Base-by-base conservation (phyloP, 2,888 invertebrate species). In the Perizoma flavofasciatum region DNA sequence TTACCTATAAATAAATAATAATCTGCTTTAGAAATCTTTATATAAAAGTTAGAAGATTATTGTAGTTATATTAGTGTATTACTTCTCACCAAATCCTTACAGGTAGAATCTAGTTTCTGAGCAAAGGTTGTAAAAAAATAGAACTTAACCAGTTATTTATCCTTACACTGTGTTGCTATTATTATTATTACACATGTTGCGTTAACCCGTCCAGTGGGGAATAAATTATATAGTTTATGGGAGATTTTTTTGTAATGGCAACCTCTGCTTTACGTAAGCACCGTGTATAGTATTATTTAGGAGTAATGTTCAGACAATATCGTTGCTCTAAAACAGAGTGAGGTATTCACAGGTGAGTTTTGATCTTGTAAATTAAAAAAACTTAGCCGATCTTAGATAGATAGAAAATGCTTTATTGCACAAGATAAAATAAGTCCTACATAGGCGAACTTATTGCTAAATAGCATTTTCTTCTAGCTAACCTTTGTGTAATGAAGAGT, bases 191-290 rank as follows among this genome's bases (percentile, higher is more conserved):
- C 80, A 73, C 73, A 74, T 76, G 77, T 70, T 75, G 77, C 81
- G 78, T 82, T 83, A 81, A 79, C 76, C 83, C 77, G 86, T 83
- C 83, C 73, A 69, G 70, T 69, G 62, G 65, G 74, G 69, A 73
- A 89, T 89, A 89, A 89, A 89, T 86, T 89, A 82, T 75, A 72
- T 80, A 83, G 85, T 89, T 89, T 89, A 89, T 86, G 81, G 76
- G 70, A 69, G 66, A 76, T 79, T 82, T 83, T 84, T 86, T 82
- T 86, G 80, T 84, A 66, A 77, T 81, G 81, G 76, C 77, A 78
- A 78, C 77, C 75, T 71, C 64, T 68, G 65, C 53, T n/a, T 54
- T 44, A 54, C 49, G 59, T 61, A 65, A 60, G 65, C 65, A 61
- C 55, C 43, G 59, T 59, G 22, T 46, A 51, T 51, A 41, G 52